phyloP scores from a whole-genome alignment of 2,888 invertebrate genomes.

The Beris morrisii region DNA sequence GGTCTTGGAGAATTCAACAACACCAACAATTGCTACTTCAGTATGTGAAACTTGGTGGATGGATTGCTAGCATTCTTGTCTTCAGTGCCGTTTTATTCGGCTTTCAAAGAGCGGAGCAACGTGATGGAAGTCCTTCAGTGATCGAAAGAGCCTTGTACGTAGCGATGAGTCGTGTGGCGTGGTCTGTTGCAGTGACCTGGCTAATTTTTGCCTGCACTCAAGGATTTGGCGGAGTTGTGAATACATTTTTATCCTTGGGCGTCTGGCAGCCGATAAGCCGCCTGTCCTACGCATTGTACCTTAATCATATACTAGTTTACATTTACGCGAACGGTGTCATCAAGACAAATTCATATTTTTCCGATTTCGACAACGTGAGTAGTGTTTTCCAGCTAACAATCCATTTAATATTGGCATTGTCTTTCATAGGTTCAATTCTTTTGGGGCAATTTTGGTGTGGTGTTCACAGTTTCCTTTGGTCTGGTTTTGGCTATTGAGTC shows the following conservation, averaged over 20 bases:
- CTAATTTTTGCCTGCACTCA: constrained; percentile 42
- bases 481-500: constrained; percentile 40
- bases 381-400: background rate
- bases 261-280: constrained; percentile 41
- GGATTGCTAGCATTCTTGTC: constrained; percentile 34
- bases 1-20: background rate
- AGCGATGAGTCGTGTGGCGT: constrained; percentile 38
- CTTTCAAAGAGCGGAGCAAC: constrained; percentile 27
- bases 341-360: constrained; percentile 35
- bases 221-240: constrained; percentile 41
- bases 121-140: background rate
- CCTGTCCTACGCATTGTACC: constrained; percentile 40
- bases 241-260: constrained; percentile 39
- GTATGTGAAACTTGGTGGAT: constrained; percentile 29
- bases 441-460: constrained; percentile 39
- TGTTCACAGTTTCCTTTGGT: constrained; percentile 34
- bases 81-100: constrained; percentile 37
- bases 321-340: constrained; percentile 30
- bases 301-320: constrained; percentile 40
- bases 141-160: constrained; percentile 39
- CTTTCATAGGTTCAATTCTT: constrained; percentile 36
- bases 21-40: constrained; percentile 9
- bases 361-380: constrained; percentile 37
- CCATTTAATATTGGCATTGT: constrained; percentile 9
- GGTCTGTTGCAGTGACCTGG: constrained; percentile 40